Evolutionary conservation across 2,113 vertebrate genomes (phyloP).

Genomic region (Python bivittatus): DNA sequence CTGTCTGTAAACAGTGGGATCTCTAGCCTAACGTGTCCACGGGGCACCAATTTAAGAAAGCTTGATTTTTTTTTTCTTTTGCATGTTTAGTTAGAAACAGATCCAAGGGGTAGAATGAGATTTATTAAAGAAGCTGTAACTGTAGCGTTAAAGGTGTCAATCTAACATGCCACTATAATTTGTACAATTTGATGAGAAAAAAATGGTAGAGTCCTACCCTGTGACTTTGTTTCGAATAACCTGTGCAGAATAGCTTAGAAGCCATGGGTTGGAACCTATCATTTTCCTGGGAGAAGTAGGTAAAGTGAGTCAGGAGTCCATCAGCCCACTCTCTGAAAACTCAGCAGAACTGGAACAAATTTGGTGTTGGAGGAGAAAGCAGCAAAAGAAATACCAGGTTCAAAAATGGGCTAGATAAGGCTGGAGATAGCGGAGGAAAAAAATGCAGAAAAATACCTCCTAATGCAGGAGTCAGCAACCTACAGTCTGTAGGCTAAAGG

Average conservation of each 20-base stretch:
- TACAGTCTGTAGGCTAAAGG: too few relatives aligned
- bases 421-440: too few relatives aligned
- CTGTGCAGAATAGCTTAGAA: background rate
- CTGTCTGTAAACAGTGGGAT: background rate
- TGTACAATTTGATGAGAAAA: background rate
- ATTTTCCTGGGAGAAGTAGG: background rate
- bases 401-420: too few relatives aligned
- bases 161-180: background rate
- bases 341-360: too few relatives aligned
- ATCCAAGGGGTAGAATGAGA: background rate
- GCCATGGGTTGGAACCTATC: background rate
- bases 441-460: too few relatives aligned
- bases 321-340: too few relatives aligned
- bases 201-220: background rate
- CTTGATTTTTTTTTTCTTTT: background rate
- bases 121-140: background rate
- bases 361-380: too few relatives aligned
- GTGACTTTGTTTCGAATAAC: background rate
- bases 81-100: background rate
- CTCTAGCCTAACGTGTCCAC: background rate
- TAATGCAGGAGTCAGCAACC: too few relatives aligned
- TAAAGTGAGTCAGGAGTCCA: too few relatives aligned
- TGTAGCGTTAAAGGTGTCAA: background rate
- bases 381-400: too few relatives aligned
- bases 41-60: background rate